Evolutionary conservation across 2,888 invertebrate genomes (phyloP), one percentile per base, ranked within the genome.

Genomic region (Dendrolimus pini): DNA sequence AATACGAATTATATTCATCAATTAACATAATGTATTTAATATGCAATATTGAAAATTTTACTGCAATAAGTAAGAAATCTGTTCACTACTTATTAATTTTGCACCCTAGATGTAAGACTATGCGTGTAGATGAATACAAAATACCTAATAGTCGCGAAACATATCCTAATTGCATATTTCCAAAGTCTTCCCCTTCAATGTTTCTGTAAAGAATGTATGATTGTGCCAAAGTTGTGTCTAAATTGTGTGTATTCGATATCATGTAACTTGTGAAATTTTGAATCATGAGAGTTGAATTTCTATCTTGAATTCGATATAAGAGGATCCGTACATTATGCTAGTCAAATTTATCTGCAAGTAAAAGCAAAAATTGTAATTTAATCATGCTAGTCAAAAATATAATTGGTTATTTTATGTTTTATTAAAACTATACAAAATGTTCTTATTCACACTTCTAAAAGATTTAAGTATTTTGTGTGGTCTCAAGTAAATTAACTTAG

Each of bases 141-240:
- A 55, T 65, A 60, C 63, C 59, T 65, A 67, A 77, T 81, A 81
- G 75, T 81, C 71, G 80, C 71, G 69, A 78, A 77, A 86, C 87
- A 89, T 89, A 89, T 90, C 89, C 88, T 80, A 64, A 62, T 70
- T 66, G 82, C 77, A 82, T 81, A 80, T 80, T 68, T 70, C 84
- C 80, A 73, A 70, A 75, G 89, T 89, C 89, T 89, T 89, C 89
- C 91, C 89, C 83, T 80, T 85, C 84, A 82, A 81, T 87, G 86
- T 90, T 83, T 85, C 80, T 72, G 66, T 79, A 80, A 80, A 74
- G 72, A 73, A 72, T 73, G 72, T 75, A 82, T 78, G 77, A 79
- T 77, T 85, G 89, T 89, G 90, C 90, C 90, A 89, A 90, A 88
- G 83, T 83, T 82, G 77, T 80, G 79, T 83, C 75, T 74, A 78